Evolutionary conservation across 2,797 vertebrate genomes (phyloP), one percentile per base, ranked within the genome.

Genomic region (Notolepis coatsorum): DNA sequence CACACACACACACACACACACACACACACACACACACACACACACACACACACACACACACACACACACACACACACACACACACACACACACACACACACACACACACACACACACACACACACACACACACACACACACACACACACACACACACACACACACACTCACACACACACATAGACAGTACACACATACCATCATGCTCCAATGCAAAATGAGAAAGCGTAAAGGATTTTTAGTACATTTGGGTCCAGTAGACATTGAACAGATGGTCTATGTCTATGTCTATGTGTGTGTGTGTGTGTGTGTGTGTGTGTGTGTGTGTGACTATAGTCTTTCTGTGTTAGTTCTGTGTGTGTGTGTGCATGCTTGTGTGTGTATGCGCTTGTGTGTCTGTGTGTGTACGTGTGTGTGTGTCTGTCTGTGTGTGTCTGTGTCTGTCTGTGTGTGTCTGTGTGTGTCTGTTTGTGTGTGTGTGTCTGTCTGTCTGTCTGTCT

Each of bases 231-330:
- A 37, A 37, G n/a, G 10, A 37, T 8, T 45, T 65, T 13, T 65
- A 55, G 28, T 38, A 18, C 3, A 58, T 47, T 5, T 6, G 47
- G 35, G 12, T 49, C 43, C 58, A 3, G 61, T 3, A 65, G 73
- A 81, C 12, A 15, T 5, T 79, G 57, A 84, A 45, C 79, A 84
- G 75, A 41, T 28, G n/a, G n/a, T n/a, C n/a, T n/a, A n/a, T n/a
- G n/a, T n/a, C n/a, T n/a, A n/a, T n/a, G n/a, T n/a, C n/a, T n/a
- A n/a, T n/a, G n/a, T n/a, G n/a, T n/a, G n/a, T n/a, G n/a, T n/a
- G n/a, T n/a, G n/a, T n/a, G n/a, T n/a, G n/a, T n/a, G n/a, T n/a
- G n/a, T n/a, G n/a, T n/a, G n/a, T n/a, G n/a, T n/a, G n/a, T n/a
- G n/a, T n/a, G n/a, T n/a, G n/a, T n/a, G n/a, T n/a, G n/a, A n/a